These are phyloP conservation scores for Arenaria interpres DNA, from an alignment of 2,113 vertebrate species.

Conservation along the genomic window DNA sequence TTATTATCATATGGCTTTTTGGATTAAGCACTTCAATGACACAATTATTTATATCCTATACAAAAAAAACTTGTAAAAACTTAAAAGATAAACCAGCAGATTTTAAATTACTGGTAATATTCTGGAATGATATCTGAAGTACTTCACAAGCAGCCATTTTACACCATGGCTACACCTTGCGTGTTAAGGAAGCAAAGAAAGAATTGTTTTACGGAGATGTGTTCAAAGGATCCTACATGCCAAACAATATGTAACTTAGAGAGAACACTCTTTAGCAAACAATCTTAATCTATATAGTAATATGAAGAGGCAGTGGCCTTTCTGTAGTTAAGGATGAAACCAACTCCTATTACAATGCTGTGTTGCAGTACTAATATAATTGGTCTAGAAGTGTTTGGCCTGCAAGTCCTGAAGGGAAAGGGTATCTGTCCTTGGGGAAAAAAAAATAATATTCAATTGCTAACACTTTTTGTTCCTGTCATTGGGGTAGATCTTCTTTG, in stretches of 20 bases:
- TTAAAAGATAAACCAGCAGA: not conserved
- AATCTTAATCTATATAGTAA: not conserved
- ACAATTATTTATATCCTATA: not conserved
- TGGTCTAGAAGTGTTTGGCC: not conserved
- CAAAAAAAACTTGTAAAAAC: not conserved
- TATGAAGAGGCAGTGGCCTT: not conserved
- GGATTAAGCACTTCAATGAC: not conserved
- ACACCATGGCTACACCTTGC: not conserved
- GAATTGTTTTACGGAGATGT: not conserved
- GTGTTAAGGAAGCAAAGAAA: not conserved
- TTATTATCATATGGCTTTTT: not conserved
- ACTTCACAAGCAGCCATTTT: not conserved
- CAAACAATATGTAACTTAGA: slow-evolving; percentile 3
- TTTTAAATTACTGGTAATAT: not conserved
- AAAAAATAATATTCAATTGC: not conserved
- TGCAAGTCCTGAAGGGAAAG: not conserved
- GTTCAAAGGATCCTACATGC: slow-evolving; percentile 16
- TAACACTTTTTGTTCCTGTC: not conserved
- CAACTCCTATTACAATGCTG: not conserved
- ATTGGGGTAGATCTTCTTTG: not conserved
- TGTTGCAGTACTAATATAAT: not conserved
- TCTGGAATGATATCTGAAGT: not conserved
- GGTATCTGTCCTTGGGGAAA: not conserved
- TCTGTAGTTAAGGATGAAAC: not conserved
- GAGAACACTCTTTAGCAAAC: not conserved